Conservation (phyloP, 2,797 vertebrate genomes). For the Rhabdophis nuchalis region DNA sequence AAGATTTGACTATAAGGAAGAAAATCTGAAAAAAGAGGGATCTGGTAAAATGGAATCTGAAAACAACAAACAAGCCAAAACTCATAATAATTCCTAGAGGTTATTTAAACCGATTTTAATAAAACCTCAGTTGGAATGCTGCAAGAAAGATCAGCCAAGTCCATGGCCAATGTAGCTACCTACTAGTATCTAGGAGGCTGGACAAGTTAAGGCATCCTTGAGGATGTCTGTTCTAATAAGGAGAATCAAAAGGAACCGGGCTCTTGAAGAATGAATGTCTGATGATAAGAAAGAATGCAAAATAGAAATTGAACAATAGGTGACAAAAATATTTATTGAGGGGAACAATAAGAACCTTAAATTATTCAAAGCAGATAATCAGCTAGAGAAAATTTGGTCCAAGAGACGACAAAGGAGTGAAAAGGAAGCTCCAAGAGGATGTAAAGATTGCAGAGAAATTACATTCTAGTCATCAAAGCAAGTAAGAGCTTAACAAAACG, state of each 20-base stretch:
- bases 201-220: background rate
- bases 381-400: background rate
- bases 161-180: background rate
- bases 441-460: background rate
- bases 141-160: background rate
- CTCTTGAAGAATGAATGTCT: background rate
- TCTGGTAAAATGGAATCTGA: background rate
- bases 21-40: background rate
- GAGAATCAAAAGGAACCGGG: background rate
- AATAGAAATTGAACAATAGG: background rate
- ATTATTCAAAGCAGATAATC: background rate
- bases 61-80: background rate
- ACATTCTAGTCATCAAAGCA: background rate
- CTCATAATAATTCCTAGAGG: background rate
- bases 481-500: background rate
- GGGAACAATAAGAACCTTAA: background rate
- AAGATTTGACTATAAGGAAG: background rate
- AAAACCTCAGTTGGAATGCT: background rate
- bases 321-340: background rate
- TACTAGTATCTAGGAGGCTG: background rate
- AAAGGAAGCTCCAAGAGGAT: background rate
- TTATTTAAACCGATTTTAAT: background rate
- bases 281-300: background rate
- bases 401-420: background rate
- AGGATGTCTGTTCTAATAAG: background rate